phyloP scores from a whole-genome alignment of 2,113 vertebrate genomes.

The Chelonoidis abingdonii region DNA sequence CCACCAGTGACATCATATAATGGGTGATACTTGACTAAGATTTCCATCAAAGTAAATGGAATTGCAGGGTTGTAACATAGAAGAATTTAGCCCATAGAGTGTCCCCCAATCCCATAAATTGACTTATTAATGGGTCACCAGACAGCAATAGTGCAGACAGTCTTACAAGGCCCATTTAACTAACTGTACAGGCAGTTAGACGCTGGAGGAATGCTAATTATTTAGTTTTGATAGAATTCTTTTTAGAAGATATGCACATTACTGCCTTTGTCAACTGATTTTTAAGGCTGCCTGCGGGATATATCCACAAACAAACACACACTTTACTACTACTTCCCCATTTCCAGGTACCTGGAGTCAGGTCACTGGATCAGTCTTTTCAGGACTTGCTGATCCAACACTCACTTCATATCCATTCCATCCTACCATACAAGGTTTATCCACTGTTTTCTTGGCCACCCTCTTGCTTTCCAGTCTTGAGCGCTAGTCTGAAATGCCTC shows the following conservation, averaged over 20 bases:
- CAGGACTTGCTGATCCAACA: neutral
- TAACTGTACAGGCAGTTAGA: neutral
- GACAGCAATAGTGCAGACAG: neutral
- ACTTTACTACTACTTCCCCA: neutral
- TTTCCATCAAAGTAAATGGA: neutral
- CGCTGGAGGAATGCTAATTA: neutral
- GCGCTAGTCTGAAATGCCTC: neutral
- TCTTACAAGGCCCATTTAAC: neutral
- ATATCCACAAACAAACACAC: neutral
- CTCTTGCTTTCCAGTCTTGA: neutral
- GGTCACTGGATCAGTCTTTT: neutral
- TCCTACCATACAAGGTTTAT: neutral
- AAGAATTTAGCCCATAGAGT: neutral
- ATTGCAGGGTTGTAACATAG: neutral
- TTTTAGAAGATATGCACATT: accelerated
- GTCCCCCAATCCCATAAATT: neutral
- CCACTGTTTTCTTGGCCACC: neutral
- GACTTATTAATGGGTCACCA: neutral
- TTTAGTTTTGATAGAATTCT: neutral
- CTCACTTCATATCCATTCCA: neutral
- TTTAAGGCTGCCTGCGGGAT: neutral
- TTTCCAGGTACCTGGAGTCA: neutral
- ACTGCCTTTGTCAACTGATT: neutral
- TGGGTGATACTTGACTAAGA: neutral
- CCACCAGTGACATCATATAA: neutral